phyloP scores from a whole-genome alignment of 2,113 vertebrate genomes.

The Capreolus pygargus region DNA sequence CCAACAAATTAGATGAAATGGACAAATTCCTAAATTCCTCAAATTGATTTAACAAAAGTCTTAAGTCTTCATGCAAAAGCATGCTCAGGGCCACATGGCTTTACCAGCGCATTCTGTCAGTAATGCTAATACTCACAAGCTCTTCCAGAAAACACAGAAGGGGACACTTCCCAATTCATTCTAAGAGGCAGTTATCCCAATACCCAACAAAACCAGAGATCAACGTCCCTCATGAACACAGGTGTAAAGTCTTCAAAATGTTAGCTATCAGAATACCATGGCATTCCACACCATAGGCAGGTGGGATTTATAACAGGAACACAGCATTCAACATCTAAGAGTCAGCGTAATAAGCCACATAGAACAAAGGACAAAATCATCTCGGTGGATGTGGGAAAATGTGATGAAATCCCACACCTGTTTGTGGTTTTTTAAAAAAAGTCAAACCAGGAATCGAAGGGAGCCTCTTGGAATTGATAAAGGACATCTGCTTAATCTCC shows the following conservation, averaged over 20 bases:
- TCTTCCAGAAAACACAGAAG: no score
- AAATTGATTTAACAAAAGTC: not conserved
- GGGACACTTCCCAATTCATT: not conserved
- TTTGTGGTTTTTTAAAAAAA: not conserved
- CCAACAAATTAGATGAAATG: not conserved
- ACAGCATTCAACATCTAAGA: not conserved
- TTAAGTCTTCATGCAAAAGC: not conserved
- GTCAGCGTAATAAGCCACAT: rapidly evolving
- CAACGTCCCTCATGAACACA: not conserved
- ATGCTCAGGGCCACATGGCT: not conserved
- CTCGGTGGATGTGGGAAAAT: not conserved
- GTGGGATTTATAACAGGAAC: not conserved
- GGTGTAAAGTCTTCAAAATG: not conserved
- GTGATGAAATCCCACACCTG: not conserved
- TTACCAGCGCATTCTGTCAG: rapidly evolving
- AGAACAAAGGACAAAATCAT: not conserved
- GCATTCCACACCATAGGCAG: not conserved
- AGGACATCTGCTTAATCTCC: not conserved
- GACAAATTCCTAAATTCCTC: not conserved
- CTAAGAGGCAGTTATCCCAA: not conserved
- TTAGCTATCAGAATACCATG: not conserved
- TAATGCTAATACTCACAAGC: not conserved
- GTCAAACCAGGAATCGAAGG: not conserved
- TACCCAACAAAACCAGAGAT: not conserved
- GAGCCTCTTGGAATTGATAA: no score